These are phyloP conservation scores for Drosophila borealis DNA, from an alignment of 2,888 invertebrate species.

Conservation along the genomic window DNA sequence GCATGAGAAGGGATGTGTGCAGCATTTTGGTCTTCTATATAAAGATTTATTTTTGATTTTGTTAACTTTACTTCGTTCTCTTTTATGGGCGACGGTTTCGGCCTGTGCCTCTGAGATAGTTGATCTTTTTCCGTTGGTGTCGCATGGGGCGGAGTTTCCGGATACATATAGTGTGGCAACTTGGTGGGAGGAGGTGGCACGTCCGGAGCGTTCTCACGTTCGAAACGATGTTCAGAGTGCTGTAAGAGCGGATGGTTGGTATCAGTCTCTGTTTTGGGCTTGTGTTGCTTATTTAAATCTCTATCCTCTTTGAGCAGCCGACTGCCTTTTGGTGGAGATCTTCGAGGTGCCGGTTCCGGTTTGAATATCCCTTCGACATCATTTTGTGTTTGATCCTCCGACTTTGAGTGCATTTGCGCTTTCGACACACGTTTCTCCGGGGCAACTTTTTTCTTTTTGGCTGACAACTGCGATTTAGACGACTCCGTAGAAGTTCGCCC, in stretches of 20 bases:
- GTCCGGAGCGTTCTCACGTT: slow-evolving; percentile 86
- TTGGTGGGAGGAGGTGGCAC: slow-evolving; percentile 86
- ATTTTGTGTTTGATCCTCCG: slow-evolving; percentile 68
- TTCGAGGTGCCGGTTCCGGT: slow-evolving; percentile 85
- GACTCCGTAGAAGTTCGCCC: slow-evolving; percentile 79
- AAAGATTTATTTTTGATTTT: slow-evolving; percentile 80
- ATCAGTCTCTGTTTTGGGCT: slow-evolving; percentile 85
- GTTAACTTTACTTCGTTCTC: slow-evolving; percentile 84
- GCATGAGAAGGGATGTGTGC: slow-evolving; percentile 70
- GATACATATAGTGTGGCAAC: slow-evolving; percentile 88
- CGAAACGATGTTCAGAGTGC: slow-evolving; percentile 92
- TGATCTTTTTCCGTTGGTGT: slow-evolving; percentile 66
- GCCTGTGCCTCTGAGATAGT: slow-evolving; percentile 53
- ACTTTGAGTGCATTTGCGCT: slow-evolving; percentile 79
- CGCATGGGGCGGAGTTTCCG: slow-evolving; percentile 86
- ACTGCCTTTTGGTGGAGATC: slow-evolving; percentile 82
- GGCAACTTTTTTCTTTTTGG: slow-evolving; percentile 58
- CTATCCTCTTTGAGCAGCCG: slow-evolving; percentile 85
- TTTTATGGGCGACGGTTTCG: slow-evolving; percentile 84
- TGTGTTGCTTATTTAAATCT: slow-evolving; percentile 86
- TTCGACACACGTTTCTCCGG: slow-evolving; percentile 78
- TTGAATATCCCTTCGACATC: slow-evolving; percentile 85
- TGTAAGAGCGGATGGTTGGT: slow-evolving; percentile 90
- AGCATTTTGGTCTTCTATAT: slow-evolving; percentile 80
- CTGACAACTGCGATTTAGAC: slow-evolving; percentile 62